Evolutionary conservation across 2,113 vertebrate species (phyloP), one percentile per base, ranked within the genome.

Genomic region (Microtus montanus): DNA sequence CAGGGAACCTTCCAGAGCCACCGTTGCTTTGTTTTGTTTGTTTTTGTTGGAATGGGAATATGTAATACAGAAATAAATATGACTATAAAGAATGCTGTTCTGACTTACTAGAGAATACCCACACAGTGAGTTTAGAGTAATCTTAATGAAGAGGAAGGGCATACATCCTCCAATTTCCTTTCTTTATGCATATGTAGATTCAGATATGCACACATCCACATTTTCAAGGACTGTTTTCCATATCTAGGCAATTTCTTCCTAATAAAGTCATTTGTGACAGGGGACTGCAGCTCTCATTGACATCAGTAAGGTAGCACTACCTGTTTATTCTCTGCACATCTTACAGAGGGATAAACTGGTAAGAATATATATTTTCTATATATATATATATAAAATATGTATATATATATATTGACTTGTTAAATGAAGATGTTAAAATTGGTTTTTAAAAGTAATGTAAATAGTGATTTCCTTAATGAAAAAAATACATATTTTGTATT

Each of bases 401-500:
- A 24, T 95, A 49, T 49, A 93, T 98, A 98, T 98, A 98, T 98
- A 94, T 98, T 95, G 97, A 98, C 98, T 98, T 98, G 98, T 98
- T 98, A 98, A 98, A 95, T 97, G 97, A 98, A 98, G 98, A 98
- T 98, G 98, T 98, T 97, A 98, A 98, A 98, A 98, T 97, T 97
- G 92, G 98, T 99, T 99, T 98, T 98, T 98, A 98, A 98, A 98
- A 98, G 97, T 98, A 98, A 98, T 99, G 98, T 99, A 99, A 98
- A 99, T 99, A 99, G 92, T 98, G 98, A 98, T 99, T 99, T 98
- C 98, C 98, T 98, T 98, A 98, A 98, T 98, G 98, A 98, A 98
- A 88, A 88, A 98, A 98, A 97, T 98, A 98, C 98, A 97, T 98
- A 98, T 99, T 99, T 99, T 99, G 98, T 99, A 99, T 98, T 98